Evolutionary conservation across 2,797 vertebrate genomes (phyloP).

Genomic region (Bradypodion pumilum): DNA sequence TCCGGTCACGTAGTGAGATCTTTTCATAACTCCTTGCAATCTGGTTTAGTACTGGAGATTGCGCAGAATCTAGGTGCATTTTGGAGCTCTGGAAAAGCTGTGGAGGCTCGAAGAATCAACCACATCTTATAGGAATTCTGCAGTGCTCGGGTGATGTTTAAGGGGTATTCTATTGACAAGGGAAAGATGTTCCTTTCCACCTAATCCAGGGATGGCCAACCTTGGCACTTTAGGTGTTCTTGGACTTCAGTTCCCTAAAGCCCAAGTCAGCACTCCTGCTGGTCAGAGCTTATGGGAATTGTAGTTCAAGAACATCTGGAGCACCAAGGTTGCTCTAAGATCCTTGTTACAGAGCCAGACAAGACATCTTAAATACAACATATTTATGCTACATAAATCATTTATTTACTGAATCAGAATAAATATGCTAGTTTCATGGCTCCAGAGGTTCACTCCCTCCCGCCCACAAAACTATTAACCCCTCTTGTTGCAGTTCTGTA

Average conservation of each 20-base stretch:
- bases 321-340: neutral
- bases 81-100: too few relatives aligned
- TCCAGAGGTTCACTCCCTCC: neutral
- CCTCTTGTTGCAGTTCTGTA: neutral
- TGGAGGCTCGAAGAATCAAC: too few relatives aligned
- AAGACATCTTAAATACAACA: neutral
- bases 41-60: neutral
- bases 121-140: neutral
- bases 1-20: neutral
- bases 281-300: too few relatives aligned
- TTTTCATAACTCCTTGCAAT: neutral
- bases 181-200: neutral
- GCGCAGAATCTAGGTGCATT: neutral
- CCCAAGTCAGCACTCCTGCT: too few relatives aligned
- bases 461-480: too few relatives aligned
- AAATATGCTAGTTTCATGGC: neutral
- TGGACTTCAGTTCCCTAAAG: too few relatives aligned
- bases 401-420: too few relatives aligned
- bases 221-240: too few relatives aligned
- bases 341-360: neutral
- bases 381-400: too few relatives aligned
- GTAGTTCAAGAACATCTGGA: too few relatives aligned
- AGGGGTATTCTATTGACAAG: neutral
- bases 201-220: too few relatives aligned
- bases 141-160: neutral